Conservation (phyloP, 2,113 vertebrate species). For the Microtus ochrogaster region DNA sequence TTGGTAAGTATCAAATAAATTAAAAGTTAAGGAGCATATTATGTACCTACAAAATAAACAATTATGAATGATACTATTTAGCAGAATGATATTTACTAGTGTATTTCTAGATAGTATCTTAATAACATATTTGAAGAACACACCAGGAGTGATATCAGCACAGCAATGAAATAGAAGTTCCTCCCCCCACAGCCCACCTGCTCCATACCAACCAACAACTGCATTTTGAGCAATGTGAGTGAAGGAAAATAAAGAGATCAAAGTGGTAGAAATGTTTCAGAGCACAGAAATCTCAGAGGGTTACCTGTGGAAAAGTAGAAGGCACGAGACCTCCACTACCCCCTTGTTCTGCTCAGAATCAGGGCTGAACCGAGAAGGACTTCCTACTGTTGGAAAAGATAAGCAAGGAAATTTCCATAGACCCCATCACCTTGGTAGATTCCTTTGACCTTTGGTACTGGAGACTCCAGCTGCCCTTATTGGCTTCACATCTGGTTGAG, state of each 20-base stretch:
- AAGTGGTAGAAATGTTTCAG: neutral
- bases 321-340: neutral
- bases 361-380: neutral
- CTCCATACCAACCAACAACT: neutral
- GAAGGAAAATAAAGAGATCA: neutral
- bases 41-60: constrained; percentile 25
- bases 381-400: neutral
- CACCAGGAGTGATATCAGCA: neutral
- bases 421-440: neutral
- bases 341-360: neutral
- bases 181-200: neutral
- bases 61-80: neutral
- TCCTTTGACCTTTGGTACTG: neutral
- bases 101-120: constrained; percentile 17
- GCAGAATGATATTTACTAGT: neutral
- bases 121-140: neutral
- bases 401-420: neutral
- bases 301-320: neutral
- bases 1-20: neutral
- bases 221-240: neutral
- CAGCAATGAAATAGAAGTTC: neutral
- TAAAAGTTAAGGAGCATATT: neutral
- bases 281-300: neutral
- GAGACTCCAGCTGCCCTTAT: neutral
- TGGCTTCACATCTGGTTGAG: neutral